A percentile compares a stretch with the other conserved stretches of the same genome.
These are phyloP conservation scores for Cyprinodon brontotheroides DNA, from an alignment of 2,113 vertebrate genomes.

Conservation along the genomic window DNA sequence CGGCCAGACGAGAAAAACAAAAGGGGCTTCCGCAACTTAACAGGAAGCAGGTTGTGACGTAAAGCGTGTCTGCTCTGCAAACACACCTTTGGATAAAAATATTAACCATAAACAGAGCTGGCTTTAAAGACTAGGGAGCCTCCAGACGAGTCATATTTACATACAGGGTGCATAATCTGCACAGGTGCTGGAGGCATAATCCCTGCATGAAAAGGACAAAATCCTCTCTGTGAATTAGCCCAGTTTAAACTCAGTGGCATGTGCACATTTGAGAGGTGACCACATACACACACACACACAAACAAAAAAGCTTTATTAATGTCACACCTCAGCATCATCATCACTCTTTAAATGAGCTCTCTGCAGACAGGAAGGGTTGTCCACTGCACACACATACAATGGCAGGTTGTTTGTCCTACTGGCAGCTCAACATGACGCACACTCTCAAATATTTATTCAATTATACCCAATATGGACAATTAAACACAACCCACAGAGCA, in stretches of 20 bases:
- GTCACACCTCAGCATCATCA: slow-evolving; percentile 18
- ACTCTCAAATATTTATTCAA: neutral
- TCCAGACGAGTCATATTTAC: slow-evolving; percentile 31
- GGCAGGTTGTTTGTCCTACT: slow-evolving; percentile 13
- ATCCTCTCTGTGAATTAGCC: slow-evolving; percentile 59
- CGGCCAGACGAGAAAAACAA: slow-evolving; percentile 55
- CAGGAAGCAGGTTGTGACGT: slow-evolving; percentile 67
- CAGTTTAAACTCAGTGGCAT: slow-evolving; percentile 52
- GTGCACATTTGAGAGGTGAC: slow-evolving; percentile 32
- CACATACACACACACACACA: slow-evolving; percentile 15
- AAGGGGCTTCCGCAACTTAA: slow-evolving; percentile 73
- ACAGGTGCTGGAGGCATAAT: slow-evolving; percentile 55
- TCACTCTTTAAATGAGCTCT: slow-evolving; percentile 27
- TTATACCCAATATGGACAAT: slow-evolving; percentile 17
- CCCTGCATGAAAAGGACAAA: slow-evolving; percentile 58
- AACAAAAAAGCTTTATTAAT: slow-evolving; percentile 18
- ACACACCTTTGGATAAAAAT: slow-evolving; percentile 10
- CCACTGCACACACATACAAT: slow-evolving; percentile 11
- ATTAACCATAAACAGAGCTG: neutral
- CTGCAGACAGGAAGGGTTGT: neutral
- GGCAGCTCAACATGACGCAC: slow-evolving; percentile 12
- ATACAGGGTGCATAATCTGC: slow-evolving; percentile 45
- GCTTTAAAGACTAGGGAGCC: neutral
- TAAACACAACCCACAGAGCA: neutral
- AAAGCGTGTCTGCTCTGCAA: slow-evolving; percentile 46